Percentiles rank a stretch among this genome's conserved stretches.
Evolutionary conservation across 1,140 invertebrate species (phyloP).

Genomic region (Microplitis mediator): DNA sequence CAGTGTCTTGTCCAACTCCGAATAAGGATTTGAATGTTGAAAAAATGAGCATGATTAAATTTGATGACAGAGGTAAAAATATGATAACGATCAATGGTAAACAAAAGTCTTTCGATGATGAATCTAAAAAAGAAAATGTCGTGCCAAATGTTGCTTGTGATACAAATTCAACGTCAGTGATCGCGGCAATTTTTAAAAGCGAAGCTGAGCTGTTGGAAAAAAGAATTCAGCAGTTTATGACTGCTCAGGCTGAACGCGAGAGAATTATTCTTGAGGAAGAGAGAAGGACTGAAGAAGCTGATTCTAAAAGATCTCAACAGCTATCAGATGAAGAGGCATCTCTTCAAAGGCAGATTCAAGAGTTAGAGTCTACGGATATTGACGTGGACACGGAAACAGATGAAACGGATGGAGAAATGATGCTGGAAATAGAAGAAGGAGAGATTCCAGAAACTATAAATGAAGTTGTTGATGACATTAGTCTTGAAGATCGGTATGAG

Average conservation of each 20-base stretch:
- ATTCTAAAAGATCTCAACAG: conserved; percentile 63
- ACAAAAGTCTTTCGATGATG: conserved; percentile 17
- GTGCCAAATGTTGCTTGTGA: conserved; percentile 32
- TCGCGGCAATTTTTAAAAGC: conserved; percentile 60
- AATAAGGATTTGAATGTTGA: not conserved
- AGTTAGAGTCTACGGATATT: conserved; percentile 80
- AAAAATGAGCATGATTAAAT: conserved; percentile 44
- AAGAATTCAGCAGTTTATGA: conserved; percentile 60
- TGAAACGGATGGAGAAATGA: conserved; percentile 75
- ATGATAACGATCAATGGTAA: conserved; percentile 25
- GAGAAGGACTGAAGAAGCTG: conserved; percentile 61
- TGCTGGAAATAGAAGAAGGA: conserved; percentile 66
- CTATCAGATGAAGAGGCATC: conserved; percentile 80
- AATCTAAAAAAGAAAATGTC: conserved; percentile 12
- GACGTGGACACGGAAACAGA: conserved; percentile 83
- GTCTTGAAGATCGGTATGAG: conserved; percentile 66
- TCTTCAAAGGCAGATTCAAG: conserved; percentile 79
- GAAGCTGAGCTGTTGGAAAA: conserved; percentile 64
- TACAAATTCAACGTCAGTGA: conserved; percentile 57
- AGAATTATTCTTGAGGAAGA: conserved; percentile 50
- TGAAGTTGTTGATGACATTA: conserved; percentile 50
- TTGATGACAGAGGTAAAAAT: conserved; percentile 42
- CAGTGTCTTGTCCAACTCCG: conserved; percentile 35
- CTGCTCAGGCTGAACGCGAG: conserved; percentile 54
- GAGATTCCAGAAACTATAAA: conserved; percentile 38